These are phyloP conservation scores for Strix uralensis DNA, from an alignment of 2,113 vertebrate species.

Conservation along the genomic window DNA sequence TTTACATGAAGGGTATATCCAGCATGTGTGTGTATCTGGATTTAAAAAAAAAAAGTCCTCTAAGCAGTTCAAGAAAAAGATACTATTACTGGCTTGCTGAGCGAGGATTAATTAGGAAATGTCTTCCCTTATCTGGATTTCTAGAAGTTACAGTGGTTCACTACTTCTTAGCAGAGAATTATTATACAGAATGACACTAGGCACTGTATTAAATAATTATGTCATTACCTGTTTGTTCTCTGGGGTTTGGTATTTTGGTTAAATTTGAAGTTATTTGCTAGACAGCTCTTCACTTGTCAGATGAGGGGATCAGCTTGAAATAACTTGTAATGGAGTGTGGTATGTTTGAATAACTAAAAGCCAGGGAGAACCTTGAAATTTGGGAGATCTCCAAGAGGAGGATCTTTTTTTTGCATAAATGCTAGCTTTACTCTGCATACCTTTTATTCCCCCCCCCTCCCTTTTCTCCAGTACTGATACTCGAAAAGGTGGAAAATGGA, in stretches of 20 bases:
- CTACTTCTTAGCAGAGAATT: background rate
- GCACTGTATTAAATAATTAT: background rate
- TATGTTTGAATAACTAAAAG: background rate
- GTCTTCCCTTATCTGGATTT: slow-evolving; percentile 51
- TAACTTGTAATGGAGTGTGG: background rate
- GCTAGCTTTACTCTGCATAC: background rate
- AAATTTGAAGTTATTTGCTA: background rate
- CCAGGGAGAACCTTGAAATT: background rate
- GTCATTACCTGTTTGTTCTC: background rate
- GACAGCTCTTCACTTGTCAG: background rate
- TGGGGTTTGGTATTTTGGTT: background rate
- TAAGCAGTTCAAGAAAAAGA: slow-evolving; percentile 37
- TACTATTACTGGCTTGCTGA: slow-evolving; percentile 38
- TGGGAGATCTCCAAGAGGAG: background rate
- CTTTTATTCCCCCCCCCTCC: background rate
- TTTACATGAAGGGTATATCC: background rate
- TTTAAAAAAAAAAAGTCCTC: background rate
- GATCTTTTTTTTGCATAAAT: background rate
- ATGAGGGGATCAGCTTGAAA: background rate
- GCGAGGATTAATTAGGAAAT: slow-evolving; percentile 55
- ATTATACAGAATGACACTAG: background rate
- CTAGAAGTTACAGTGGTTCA: slow-evolving; percentile 68
- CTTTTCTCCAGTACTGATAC: slow-evolving; percentile 84
- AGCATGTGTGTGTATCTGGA: background rate
- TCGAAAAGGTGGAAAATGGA: slow-evolving; percentile 92